Evolutionary conservation across 1,140 invertebrate species (phyloP).

Genomic region (Heliconius congener): DNA sequence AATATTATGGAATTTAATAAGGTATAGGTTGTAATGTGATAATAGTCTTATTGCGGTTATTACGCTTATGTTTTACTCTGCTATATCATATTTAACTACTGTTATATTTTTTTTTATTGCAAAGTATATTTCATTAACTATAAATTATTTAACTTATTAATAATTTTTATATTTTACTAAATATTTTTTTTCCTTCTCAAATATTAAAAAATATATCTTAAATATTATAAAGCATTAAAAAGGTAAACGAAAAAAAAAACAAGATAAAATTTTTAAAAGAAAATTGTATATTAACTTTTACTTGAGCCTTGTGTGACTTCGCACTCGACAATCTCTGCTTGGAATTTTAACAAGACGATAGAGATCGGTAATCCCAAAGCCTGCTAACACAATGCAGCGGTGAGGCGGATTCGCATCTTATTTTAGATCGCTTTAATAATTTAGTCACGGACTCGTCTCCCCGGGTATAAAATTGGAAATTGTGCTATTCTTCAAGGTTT

Average conservation of each 20-base stretch:
- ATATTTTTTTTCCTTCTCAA: neutral
- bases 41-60: too few relatives aligned
- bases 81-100: too few relatives aligned
- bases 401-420: constrained; percentile 73
- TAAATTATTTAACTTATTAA: too few relatives aligned
- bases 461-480: constrained; percentile 79
- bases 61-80: too few relatives aligned
- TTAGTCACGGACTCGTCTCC: constrained; percentile 68
- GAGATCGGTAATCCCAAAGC: constrained; percentile 72
- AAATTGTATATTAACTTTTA: constrained; percentile 71
- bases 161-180: too few relatives aligned
- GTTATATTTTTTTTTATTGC: too few relatives aligned
- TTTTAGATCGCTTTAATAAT: constrained; percentile 74
- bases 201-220: neutral
- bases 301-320: constrained; percentile 62
- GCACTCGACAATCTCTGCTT: constrained; percentile 63
- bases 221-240: neutral
- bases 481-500: constrained; percentile 65
- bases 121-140: too few relatives aligned
- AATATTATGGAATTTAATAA: too few relatives aligned
- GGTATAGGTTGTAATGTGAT: too few relatives aligned
- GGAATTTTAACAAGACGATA: constrained; percentile 76
- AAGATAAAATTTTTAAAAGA: constrained; percentile 31
- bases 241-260: neutral
- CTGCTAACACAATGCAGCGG: constrained; percentile 68